A percentile compares a stretch with the other conserved stretches of the same genome.
Conservation (phyloP, 2,888 invertebrate species). For the Danaus chrysippus region DNA sequence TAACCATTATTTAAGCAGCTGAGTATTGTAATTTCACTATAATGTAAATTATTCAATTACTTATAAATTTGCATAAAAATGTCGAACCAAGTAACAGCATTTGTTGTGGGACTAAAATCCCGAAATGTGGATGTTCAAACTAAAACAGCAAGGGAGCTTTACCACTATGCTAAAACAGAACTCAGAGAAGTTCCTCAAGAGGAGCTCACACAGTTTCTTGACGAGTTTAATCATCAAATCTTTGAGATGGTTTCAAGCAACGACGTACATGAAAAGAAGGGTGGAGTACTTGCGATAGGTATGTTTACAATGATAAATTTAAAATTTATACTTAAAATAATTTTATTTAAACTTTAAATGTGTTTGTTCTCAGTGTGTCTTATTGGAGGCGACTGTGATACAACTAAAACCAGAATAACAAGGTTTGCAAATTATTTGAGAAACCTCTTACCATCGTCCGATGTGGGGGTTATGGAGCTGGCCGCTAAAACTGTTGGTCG, state of each 20-base stretch:
- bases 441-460: conserved; percentile 92
- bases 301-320: conserved; percentile 33
- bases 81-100: conserved; percentile 83
- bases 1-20: neutral
- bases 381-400: conserved; percentile 95
- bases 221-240: conserved; percentile 96
- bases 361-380: conserved; percentile 85
- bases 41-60: conserved; percentile 9
- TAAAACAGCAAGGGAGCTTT: conserved; percentile 93
- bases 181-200: conserved; percentile 93
- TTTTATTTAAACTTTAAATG: neutral
- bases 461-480: conserved; percentile 96
- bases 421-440: conserved; percentile 96
- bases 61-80: conserved; percentile 47
- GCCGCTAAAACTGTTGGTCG: conserved; percentile 97
- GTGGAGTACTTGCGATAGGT: conserved; percentile 96
- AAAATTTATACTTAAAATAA: neutral
- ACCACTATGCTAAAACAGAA: conserved; percentile 94
- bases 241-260: conserved; percentile 97
- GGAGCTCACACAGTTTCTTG: conserved; percentile 93
- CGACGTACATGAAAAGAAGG: conserved; percentile 96
- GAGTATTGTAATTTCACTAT: conserved; percentile 9
- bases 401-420: conserved; percentile 92
- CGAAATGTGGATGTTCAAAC: conserved; percentile 90
- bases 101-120: conserved; percentile 93